These are phyloP conservation scores for Avahi laniger DNA, from an alignment of 2,797 vertebrate species.

Conservation along the genomic window DNA sequence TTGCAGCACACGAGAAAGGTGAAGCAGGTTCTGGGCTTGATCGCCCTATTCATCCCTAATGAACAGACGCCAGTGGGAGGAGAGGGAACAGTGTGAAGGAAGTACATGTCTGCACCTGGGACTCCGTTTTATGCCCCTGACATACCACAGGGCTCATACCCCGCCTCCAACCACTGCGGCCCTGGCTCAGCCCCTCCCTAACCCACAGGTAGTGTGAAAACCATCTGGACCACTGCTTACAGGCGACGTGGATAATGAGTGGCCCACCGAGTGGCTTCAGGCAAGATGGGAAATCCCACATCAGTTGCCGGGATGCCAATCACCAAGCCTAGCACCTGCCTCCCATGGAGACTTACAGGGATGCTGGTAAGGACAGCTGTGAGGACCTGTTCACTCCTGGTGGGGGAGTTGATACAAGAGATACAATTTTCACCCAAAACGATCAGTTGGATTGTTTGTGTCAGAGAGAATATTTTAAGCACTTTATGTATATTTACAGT, in stretches of 20 bases:
- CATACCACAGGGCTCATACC: no score
- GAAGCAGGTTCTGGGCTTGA: neutral
- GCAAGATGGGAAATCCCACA: neutral
- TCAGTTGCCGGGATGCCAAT: neutral
- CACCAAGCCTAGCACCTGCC: conserved; percentile 18
- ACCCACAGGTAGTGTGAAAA: neutral
- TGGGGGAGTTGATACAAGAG: neutral
- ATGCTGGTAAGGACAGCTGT: neutral
- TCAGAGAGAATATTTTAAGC: neutral
- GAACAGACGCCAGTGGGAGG: neutral
- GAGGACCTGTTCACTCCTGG: neutral
- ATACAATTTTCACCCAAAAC: neutral
- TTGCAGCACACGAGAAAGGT: neutral
- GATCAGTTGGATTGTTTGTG: neutral
- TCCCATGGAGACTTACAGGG: neutral
- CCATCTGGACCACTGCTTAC: conserved; percentile 16
- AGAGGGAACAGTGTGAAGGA: neutral
- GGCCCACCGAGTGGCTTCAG: neutral
- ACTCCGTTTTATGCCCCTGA: neutral
- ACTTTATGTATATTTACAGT: neutral
- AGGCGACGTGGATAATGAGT: neutral
- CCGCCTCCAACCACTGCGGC: neutral
- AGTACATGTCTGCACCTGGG: neutral
- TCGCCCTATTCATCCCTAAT: neutral
- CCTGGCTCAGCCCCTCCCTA: neutral